Base-by-base conservation (phyloP, 2,888 invertebrate species). In the Eustalomyia histrio region DNA sequence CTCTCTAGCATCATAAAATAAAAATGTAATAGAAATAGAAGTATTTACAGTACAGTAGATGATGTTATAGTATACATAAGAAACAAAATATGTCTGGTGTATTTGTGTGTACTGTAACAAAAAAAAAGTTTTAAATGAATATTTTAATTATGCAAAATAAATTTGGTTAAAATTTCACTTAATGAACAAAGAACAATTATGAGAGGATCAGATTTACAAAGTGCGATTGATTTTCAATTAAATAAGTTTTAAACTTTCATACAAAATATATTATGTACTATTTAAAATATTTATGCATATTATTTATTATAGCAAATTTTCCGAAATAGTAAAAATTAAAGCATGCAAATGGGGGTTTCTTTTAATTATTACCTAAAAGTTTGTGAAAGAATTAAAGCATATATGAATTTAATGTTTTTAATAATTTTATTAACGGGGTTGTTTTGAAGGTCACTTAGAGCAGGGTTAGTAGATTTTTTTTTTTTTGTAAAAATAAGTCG, bases 91-190 rank as follows among this genome's bases (percentile, higher is more conserved):
- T 65, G 64, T 52, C 33, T 52, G 52, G n/a, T 9, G 33, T 12
- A 65, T 14, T 52, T 64, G n/a, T 18, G n/a, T 18, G 14, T n/a
- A n/a, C 6, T 47, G 16, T n/a, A n/a, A 6, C 1, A 14, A 18
- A 29, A 35, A 52, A 65, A 35, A 24, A 67, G 7, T 12, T 43
- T 67, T 57, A 43, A 67, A 67, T 57, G n/a, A 67, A 67, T 67
- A 67, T 67, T 75, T 75, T 75, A 75, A 75, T 75, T 75, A 68
- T 68, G 60, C 61, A 75, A 75, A 60, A 67, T 60, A 60, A 60
- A 74, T 74, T 74, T 67, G 50, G 58, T 74, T 60, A 65, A 67
- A 74, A 67, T 75, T 67, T 68, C 60, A 61, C 53, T 75, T 75
- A 75, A 61, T 67, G 43, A 61, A 75, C 64, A 58, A 65, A 64